Percentiles rank a stretch among this genome's conserved stretches.
phyloP scores from a whole-genome alignment of 2,113 vertebrate genomes.

The Pseudopodoces humilis region DNA sequence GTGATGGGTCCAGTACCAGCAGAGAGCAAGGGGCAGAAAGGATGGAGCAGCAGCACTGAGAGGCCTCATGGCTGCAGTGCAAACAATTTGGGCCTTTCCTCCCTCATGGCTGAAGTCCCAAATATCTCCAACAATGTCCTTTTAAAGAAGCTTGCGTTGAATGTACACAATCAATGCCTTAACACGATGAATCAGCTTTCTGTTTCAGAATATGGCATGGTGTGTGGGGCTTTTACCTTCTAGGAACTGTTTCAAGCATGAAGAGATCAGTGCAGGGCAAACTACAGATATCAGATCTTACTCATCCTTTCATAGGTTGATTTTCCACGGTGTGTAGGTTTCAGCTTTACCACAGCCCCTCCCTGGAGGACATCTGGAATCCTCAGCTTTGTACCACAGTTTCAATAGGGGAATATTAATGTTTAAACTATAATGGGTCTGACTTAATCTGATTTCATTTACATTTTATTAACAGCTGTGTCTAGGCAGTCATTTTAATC shows the following conservation, averaged over 20 bases:
- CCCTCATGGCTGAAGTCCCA: background rate
- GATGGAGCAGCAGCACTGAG: background rate
- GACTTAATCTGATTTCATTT: constrained; percentile 42
- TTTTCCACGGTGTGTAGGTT: background rate
- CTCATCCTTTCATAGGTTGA: background rate
- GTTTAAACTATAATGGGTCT: constrained; percentile 17
- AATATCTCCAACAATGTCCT: background rate
- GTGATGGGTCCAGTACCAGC: background rate
- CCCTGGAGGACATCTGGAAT: background rate
- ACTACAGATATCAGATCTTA: background rate
- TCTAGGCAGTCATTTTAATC: constrained; percentile 25
- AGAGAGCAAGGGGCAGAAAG: background rate
- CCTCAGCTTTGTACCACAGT: background rate
- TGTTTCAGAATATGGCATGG: background rate
- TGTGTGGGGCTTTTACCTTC: background rate
- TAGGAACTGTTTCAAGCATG: background rate
- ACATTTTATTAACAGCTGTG: constrained; percentile 37
- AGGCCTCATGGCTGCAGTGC: background rate
- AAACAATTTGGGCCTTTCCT: background rate
- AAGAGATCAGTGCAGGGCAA: background rate
- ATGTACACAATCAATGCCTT: too few relatives aligned
- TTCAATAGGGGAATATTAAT: constrained; percentile 16
- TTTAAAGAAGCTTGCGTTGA: background rate
- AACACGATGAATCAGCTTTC: background rate
- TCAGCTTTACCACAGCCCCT: background rate